Conservation (phyloP, 2,797 vertebrate genomes). For the Morelia viridis region DNA sequence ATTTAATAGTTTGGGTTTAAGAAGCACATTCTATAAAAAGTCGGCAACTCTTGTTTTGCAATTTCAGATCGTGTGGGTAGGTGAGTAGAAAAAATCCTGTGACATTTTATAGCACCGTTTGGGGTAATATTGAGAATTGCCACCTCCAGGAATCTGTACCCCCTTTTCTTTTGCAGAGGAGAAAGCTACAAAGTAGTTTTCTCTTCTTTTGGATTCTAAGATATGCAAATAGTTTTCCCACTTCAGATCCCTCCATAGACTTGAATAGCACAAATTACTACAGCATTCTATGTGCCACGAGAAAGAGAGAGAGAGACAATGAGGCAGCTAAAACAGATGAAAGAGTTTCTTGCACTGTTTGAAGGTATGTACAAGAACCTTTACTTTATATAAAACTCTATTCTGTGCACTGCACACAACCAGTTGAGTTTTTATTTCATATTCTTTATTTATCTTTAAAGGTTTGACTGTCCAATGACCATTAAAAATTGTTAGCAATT, state of each 20-base stretch:
- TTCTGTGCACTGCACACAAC: slow-evolving; percentile 1
- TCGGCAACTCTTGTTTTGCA: neutral
- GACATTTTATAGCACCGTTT: slow-evolving; percentile 49
- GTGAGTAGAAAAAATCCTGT: neutral
- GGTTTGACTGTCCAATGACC: neutral
- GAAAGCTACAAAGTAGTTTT: slow-evolving; percentile 57
- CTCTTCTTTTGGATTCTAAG: slow-evolving; percentile 66
- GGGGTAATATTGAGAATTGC: slow-evolving; percentile 60
- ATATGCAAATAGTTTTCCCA: slow-evolving; percentile 76
- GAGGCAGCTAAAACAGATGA: slow-evolving; percentile 66
- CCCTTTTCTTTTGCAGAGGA: slow-evolving; percentile 41
- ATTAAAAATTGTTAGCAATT: neutral
- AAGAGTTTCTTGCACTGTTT: slow-evolving; percentile 50
- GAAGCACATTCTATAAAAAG: neutral
- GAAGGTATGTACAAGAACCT: slow-evolving; percentile 48
- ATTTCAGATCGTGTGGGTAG: neutral
- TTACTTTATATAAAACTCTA: slow-evolving; percentile 57
- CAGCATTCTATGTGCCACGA: slow-evolving; percentile 68
- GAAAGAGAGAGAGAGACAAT: slow-evolving; percentile 51
- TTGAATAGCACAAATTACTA: slow-evolving; percentile 75
- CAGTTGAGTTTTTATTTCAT: neutral
- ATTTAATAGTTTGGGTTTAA: neutral
- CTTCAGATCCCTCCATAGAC: slow-evolving; percentile 69
- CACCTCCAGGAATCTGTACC: slow-evolving; percentile 32
- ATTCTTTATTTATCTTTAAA: neutral